Evolutionary conservation across 1,140 invertebrate species (phyloP).

Genomic region (Dendroctonus valens): DNA sequence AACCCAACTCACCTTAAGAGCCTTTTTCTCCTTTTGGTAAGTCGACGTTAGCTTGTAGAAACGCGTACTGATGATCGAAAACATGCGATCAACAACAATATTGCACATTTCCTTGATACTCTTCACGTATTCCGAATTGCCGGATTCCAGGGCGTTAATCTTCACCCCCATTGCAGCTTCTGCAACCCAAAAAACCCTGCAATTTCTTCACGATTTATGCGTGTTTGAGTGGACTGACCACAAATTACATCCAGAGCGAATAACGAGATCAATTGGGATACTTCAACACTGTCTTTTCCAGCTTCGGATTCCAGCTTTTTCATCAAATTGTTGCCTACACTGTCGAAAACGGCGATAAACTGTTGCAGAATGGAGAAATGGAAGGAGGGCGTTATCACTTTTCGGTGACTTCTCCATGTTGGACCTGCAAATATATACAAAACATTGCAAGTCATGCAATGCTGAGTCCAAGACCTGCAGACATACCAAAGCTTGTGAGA

Average conservation of each 20-base stretch:
- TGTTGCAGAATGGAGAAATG: conserved; percentile 82
- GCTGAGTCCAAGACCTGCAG: too few species aligned
- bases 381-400: conserved; percentile 80
- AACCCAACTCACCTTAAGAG: conserved; percentile 51
- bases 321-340: conserved; percentile 61
- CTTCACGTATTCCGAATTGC: conserved; percentile 13
- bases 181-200: conserved; percentile 5
- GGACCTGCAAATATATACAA: conserved; percentile 32
- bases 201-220: not conserved
- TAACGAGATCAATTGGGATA: conserved; percentile 64
- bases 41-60: conserved; percentile 39
- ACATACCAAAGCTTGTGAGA: conserved; percentile 61
- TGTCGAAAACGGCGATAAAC: conserved; percentile 71
- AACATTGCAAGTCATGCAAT: not conserved
- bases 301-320: conserved; percentile 56
- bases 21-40: conserved; percentile 49
- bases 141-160: conserved; percentile 5
- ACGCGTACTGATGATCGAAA: conserved; percentile 37
- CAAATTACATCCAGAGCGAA: conserved; percentile 76
- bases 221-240: conserved; percentile 53
- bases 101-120: conserved; percentile 13
- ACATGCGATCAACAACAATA: not conserved
- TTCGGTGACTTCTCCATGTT: conserved; percentile 65
- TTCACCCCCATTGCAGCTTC: conserved; percentile 26
- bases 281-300: conserved; percentile 55